These are phyloP conservation scores for Whitmania pigra DNA, from an alignment of 1,140 invertebrate genomes.

Conservation along the genomic window DNA sequence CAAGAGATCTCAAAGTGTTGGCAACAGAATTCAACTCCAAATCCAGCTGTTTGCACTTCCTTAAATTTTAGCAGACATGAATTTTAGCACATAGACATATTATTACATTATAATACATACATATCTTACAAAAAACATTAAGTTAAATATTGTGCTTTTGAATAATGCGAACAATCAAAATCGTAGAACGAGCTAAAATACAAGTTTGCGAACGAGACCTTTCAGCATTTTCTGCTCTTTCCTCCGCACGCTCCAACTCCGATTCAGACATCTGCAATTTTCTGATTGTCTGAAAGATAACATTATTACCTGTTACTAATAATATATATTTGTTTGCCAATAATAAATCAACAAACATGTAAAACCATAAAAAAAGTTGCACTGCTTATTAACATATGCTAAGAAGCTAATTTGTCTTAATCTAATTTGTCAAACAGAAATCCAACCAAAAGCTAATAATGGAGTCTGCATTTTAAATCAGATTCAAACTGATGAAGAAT, in stretches of 20 bases:
- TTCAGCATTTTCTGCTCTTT: conserved; percentile 76
- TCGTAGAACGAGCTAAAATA: too few species aligned
- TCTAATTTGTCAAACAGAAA: too few species aligned
- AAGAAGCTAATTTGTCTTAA: not conserved
- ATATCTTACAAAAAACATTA: too few species aligned
- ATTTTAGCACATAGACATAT: too few species aligned
- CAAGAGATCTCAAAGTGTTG: conserved; percentile 38
- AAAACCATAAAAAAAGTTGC: not conserved
- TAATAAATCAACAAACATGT: not conserved
- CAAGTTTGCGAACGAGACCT: conserved; percentile 55
- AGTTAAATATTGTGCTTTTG: too few species aligned
- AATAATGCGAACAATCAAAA: too few species aligned
- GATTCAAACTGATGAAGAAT: too few species aligned
- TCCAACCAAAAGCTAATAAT: too few species aligned
- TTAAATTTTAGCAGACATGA: conserved; percentile 31
- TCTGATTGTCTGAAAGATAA: conserved; percentile 63
- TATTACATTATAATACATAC: too few species aligned
- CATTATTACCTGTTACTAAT: not conserved
- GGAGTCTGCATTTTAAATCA: too few species aligned
- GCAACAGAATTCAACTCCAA: conserved; percentile 37
- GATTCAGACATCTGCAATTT: conserved; percentile 87
- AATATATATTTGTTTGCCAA: conserved; percentile 1
- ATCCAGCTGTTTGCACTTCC: conserved; percentile 37
- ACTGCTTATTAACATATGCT: not conserved
- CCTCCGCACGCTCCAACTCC: conserved; percentile 85